A percentile compares a stretch with the other conserved stretches of the same genome.
Conservation (phyloP, 1,140 invertebrate species). For the Saxidomus purpurata region DNA sequence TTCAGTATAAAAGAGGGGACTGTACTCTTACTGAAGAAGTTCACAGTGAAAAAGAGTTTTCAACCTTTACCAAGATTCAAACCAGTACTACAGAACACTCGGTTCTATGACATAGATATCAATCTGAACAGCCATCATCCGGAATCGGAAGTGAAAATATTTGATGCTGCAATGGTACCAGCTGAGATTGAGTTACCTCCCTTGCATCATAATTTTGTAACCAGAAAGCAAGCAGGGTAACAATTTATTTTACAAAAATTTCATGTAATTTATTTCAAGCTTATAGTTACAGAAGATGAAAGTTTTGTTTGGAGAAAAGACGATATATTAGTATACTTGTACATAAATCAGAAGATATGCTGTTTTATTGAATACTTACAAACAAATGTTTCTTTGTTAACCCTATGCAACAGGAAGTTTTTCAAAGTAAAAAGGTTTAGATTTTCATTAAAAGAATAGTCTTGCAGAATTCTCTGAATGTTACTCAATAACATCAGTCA, state of each 20-base stretch:
- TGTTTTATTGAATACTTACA: not conserved
- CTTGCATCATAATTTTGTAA: slow-evolving; percentile 61
- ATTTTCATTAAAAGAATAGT: too few species aligned
- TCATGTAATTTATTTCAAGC: too few species aligned
- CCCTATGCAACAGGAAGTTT: too few species aligned
- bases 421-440: too few species aligned
- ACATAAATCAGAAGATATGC: too few species aligned
- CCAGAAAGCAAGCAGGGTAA: slow-evolving; percentile 63
- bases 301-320: too few species aligned
- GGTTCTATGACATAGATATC: slow-evolving; percentile 67
- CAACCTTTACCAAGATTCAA: slow-evolving; percentile 32
- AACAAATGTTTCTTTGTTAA: too few species aligned
- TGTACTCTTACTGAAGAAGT: slow-evolving; percentile 71
- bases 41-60: slow-evolving; percentile 70
- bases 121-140: slow-evolving; percentile 73
- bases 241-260: not conserved
- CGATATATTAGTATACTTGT: too few species aligned
- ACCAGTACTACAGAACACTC: not conserved
- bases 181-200: slow-evolving; percentile 54
- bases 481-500: too few species aligned
- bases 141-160: slow-evolving; percentile 60
- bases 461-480: too few species aligned
- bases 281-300: too few species aligned
- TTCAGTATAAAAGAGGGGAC: slow-evolving; percentile 73
- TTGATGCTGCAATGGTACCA: slow-evolving; percentile 38